Base-by-base conservation (phyloP, 2,888 invertebrate genomes). In the Himalopsyche japonica region DNA sequence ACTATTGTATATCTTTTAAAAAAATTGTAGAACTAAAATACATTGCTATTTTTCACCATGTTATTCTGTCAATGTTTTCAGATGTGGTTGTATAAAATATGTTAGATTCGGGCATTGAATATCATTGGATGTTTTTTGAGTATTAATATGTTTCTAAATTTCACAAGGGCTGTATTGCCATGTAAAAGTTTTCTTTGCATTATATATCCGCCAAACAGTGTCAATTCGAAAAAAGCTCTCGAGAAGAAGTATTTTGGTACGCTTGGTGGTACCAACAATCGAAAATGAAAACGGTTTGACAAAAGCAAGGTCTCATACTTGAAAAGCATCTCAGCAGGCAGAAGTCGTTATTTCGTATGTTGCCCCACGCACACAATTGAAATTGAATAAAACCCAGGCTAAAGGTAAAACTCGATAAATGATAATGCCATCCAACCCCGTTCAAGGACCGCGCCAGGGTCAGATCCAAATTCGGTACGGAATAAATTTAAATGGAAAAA, bases 401-500 rank as follows among this genome's bases (percentile, higher is more conserved):
- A 70, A 70, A 70, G 70, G 70, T 70, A 70, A 70, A 70, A 70
- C 70, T 70, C 70, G 70, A 70, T 70, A 70, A 70, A 70, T 70
- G 70, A 70, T 70, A 70, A 70, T 70, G 70, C 27, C 27, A 70
- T 70, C 70, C 27, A 70, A 70, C 70, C 70, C 27, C 70, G 70
- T 30, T 30, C 30, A 70, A 70, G 27, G 27, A 70, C 27, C 15
- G 70, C 7, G 24, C 10, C 57, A 70, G 70, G 27, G 70, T 70
- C 70, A 27, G 27, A 70, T 70, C 70, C 20, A 30, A 27, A 15
- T 43, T 43, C 15, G 12, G 0, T 15, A 4, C 15, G 43, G 7
- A 43, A 43, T 15, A 43, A 43, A 43, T 43, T 2, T 15, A 15
- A 43, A 43, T 0, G 5, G 43, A 43, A 43, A 15, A 6, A 15